phyloP scores from a whole-genome alignment of 2,888 invertebrate genomes.

The Tuberolachnus salignus region DNA sequence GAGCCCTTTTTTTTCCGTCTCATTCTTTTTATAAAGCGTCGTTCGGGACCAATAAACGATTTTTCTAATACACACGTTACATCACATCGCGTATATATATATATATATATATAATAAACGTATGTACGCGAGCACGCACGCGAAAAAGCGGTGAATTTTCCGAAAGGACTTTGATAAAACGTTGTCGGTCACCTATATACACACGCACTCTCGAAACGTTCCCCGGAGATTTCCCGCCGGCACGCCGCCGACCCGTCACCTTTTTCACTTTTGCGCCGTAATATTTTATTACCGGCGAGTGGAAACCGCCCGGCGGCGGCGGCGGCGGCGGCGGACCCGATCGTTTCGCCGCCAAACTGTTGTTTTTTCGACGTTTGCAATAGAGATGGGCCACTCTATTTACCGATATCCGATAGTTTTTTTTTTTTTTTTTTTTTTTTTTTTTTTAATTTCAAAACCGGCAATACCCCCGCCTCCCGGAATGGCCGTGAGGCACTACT shows the following conservation, averaged over 20 bases:
- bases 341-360: not conserved
- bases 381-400: too few species aligned
- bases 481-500: too few species aligned
- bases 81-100: not conserved
- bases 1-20: not conserved
- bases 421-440: too few species aligned
- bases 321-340: not conserved
- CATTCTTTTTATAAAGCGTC: not conserved
- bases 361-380: too few species aligned
- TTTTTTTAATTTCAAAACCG: too few species aligned
- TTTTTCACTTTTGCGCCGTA: constrained; percentile 44
- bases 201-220: constrained; percentile 21
- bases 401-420: too few species aligned
- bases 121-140: not conserved
- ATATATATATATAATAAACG: not conserved
- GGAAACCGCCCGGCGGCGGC: constrained; percentile 33
- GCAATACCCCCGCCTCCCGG: too few species aligned
- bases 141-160: constrained; percentile 28
- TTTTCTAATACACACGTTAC: not conserved
- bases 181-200: constrained; percentile 23
- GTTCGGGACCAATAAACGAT: constrained; percentile 5
- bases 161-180: constrained; percentile 34
- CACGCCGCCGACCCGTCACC: constrained; percentile 7
- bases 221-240: constrained; percentile 14
- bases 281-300: constrained; percentile 42